Evolutionary conservation across 2,113 vertebrate species (phyloP).

Genomic region (Accipiter virgatus): DNA sequence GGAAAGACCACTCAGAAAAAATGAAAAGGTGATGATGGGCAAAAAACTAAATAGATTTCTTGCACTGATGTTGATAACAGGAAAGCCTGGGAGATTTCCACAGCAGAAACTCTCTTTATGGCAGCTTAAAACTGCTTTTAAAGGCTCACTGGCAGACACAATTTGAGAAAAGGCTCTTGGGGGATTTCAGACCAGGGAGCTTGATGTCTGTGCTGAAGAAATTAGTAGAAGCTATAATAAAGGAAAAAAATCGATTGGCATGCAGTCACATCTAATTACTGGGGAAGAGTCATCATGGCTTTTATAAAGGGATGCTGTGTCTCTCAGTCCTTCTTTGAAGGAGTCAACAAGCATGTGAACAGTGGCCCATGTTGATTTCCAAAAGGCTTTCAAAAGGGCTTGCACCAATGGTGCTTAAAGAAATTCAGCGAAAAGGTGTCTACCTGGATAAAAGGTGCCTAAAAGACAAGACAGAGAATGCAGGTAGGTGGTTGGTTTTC

Average conservation of each 20-base stretch:
- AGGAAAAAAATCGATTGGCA: not conserved
- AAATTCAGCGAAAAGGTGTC: not conserved
- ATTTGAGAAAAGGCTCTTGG: not conserved
- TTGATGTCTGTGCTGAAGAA: not conserved
- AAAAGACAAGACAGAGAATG: not conserved
- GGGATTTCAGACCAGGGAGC: not conserved
- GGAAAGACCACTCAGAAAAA: not conserved
- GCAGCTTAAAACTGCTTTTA: not conserved
- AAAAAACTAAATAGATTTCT: not conserved
- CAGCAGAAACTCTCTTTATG: not conserved
- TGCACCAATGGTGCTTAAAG: not conserved
- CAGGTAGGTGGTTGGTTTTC: not conserved
- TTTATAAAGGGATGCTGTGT: not conserved
- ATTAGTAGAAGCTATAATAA: slow-evolving; percentile 1
- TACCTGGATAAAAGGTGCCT: not conserved
- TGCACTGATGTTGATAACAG: not conserved
- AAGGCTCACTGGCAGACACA: not conserved
- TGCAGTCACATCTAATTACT: not conserved
- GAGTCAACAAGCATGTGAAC: not conserved
- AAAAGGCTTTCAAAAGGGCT: not conserved
- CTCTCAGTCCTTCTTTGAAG: not conserved
- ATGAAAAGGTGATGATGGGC: not conserved
- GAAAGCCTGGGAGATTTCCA: not conserved
- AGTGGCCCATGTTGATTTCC: not conserved
- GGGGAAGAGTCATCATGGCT: not conserved